Conservation (phyloP, 1,140 invertebrate species). For the Aphelinus atriplicis region DNA sequence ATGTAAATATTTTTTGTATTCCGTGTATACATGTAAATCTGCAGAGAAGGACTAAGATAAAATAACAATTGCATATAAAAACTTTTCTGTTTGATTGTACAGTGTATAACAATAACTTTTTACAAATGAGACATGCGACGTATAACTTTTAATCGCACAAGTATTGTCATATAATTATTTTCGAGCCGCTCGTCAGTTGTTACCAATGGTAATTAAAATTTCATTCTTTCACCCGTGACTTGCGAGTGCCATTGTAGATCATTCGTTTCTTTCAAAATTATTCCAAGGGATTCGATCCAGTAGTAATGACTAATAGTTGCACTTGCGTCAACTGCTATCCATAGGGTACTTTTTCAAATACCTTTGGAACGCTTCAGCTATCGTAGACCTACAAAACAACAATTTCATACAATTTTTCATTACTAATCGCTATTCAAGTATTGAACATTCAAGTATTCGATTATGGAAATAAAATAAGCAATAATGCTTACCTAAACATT, state of each 20-base stretch:
- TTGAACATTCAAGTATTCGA: neutral
- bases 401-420: constrained; percentile 21
- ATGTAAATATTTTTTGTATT: constrained; percentile 8
- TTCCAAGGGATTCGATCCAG: constrained; percentile 4
- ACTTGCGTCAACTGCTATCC: constrained; percentile 51
- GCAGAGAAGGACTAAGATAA: neutral
- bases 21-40: constrained; percentile 34
- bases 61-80: constrained; percentile 33
- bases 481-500: constrained; percentile 78
- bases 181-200: neutral
- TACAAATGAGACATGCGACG: constrained; percentile 18
- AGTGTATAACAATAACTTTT: constrained; percentile 28
- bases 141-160: neutral
- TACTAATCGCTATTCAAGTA: neutral
- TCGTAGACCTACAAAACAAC: constrained; percentile 59
- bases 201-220: constrained; percentile 8
- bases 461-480: constrained; percentile 9
- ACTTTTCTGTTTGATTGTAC: constrained; percentile 13
- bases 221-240: neutral
- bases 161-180: constrained; percentile 15
- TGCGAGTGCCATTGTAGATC: neutral
- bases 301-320: neutral
- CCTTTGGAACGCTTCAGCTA: constrained; percentile 67
- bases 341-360: constrained; percentile 66
- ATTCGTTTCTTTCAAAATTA: neutral